Conservation (phyloP, 2,113 vertebrate species). For the Paramisgurnus dabryanus region DNA sequence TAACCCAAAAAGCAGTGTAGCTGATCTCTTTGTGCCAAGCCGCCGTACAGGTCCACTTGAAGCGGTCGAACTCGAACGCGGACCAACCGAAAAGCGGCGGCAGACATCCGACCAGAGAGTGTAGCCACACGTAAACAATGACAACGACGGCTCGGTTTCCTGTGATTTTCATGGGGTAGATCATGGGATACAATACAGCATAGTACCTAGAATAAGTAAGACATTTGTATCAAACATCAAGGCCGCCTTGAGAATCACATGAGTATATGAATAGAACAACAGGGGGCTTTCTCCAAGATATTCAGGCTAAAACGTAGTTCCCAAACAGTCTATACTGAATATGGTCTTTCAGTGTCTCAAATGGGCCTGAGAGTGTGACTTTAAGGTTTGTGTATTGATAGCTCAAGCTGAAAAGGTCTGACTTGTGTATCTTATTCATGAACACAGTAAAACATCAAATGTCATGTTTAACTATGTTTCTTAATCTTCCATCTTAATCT, state of each 20-base stretch:
- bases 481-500: too few species aligned
- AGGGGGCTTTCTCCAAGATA: slow-evolving; percentile 32
- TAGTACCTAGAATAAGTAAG: slow-evolving; percentile 82
- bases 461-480: slow-evolving; percentile 3
- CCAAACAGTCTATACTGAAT: background rate
- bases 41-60: slow-evolving; percentile 95
- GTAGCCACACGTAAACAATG: slow-evolving; percentile 92
- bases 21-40: slow-evolving; percentile 88
- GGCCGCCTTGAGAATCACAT: slow-evolving; percentile 17
- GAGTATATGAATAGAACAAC: slow-evolving; percentile 11
- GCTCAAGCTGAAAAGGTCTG: background rate
- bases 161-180: slow-evolving; percentile 98
- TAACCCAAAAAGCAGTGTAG: slow-evolving; percentile 93
- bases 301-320: background rate
- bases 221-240: background rate
- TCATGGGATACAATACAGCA: slow-evolving; percentile 96
- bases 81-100: slow-evolving; percentile 97
- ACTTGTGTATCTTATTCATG: slow-evolving; percentile 47
- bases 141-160: slow-evolving; percentile 90
- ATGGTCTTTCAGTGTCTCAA: background rate
- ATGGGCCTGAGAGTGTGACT: background rate
- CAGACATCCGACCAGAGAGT: slow-evolving; percentile 91
- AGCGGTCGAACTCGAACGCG: slow-evolving; percentile 90
- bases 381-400: background rate
- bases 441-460: slow-evolving; percentile 20